phyloP scores from a whole-genome alignment of 2,797 vertebrate genomes.

The Tenualosa thibaudeaui region DNA sequence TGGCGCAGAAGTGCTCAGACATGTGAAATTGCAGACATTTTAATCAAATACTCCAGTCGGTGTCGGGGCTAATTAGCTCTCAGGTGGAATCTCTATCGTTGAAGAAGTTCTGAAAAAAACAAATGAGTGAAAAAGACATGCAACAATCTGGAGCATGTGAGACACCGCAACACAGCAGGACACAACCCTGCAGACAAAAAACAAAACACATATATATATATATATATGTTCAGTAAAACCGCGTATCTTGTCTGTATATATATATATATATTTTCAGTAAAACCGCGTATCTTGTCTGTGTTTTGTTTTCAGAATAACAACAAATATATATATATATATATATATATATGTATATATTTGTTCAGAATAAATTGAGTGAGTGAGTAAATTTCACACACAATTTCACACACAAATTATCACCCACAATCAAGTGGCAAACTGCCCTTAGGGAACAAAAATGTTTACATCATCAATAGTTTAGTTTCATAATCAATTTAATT shows the following conservation, averaged over 20 bases:
- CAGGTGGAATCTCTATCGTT: not conserved
- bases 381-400: too few species aligned
- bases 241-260: too few species aligned
- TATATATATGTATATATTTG: too few species aligned
- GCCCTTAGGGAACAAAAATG: not conserved
- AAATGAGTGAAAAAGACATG: not conserved
- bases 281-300: too few species aligned
- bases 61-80: not conserved
- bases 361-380: not conserved
- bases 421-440: not conserved
- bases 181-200: not conserved
- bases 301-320: too few species aligned
- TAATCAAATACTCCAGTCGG: slow-evolving; percentile 1
- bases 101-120: not conserved
- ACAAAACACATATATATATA: not conserved
- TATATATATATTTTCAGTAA: too few species aligned
- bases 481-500: not conserved
- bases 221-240: too few species aligned
- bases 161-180: not conserved
- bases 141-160: not conserved
- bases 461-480: not conserved
- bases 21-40: not conserved
- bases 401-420: not conserved
- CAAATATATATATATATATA: too few species aligned
- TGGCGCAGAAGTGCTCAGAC: not conserved